phyloP scores from a whole-genome alignment of 2,888 invertebrate species.

The Hololepta plana region DNA sequence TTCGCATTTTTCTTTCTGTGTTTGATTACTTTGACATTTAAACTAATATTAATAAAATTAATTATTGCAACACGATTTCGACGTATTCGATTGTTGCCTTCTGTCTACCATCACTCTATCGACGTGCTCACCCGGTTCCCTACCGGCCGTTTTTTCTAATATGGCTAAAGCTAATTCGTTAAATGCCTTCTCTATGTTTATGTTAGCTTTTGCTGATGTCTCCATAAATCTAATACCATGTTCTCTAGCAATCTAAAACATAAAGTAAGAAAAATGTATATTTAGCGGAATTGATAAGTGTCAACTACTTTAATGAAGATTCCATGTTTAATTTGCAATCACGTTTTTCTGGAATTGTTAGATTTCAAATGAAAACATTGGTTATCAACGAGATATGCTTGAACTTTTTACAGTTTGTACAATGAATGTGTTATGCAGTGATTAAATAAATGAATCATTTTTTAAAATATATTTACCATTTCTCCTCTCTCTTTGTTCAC shows the following conservation, averaged over 20 bases:
- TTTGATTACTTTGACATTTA: too few relatives aligned
- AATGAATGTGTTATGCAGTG: not conserved
- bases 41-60: conserved; percentile 8
- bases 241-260: conserved; percentile 75
- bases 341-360: too few relatives aligned
- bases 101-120: conserved; percentile 57
- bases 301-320: too few relatives aligned
- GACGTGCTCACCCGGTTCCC: conserved; percentile 59
- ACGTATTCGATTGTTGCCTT: conserved; percentile 42
- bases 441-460: not conserved
- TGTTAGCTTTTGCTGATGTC: conserved; percentile 93
- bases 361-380: too few relatives aligned
- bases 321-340: not conserved
- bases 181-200: conserved; percentile 93
- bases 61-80: conserved; percentile 36
- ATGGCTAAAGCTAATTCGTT: conserved; percentile 89
- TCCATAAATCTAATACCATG: conserved; percentile 95
- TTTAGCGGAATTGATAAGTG: too few relatives aligned
- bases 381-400: too few relatives aligned
- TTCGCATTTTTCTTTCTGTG: too few relatives aligned
- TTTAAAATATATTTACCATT: conserved; percentile 44
- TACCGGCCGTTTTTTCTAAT: conserved; percentile 74
- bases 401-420: too few relatives aligned
- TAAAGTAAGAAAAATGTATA: conserved; percentile 3
- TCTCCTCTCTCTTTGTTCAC: conserved; percentile 88